phyloP scores from a whole-genome alignment of 2,888 invertebrate species.

The Criorhina ranunculi region DNA sequence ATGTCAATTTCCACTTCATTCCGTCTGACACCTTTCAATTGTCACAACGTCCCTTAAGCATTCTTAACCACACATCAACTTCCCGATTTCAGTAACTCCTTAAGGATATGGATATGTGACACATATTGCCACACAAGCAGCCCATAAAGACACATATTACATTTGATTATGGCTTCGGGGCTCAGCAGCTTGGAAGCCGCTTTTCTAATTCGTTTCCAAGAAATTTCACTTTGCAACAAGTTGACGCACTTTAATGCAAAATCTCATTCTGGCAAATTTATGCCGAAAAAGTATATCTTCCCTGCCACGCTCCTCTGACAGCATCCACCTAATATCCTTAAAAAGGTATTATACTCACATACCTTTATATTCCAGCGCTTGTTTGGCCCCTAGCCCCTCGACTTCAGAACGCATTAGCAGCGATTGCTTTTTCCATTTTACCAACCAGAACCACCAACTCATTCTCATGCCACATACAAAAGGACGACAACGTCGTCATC shows the following conservation, averaged over 20 bases:
- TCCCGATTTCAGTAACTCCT: neutral
- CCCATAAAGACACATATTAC: slow-evolving; percentile 33
- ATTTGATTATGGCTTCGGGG: slow-evolving; percentile 25
- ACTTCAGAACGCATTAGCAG: slow-evolving; percentile 26
- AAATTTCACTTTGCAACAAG: slow-evolving; percentile 49
- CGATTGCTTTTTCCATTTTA: slow-evolving; percentile 24
- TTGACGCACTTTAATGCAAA: slow-evolving; percentile 40
- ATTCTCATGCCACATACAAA: neutral
- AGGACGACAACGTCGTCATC: neutral
- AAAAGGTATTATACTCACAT: slow-evolving; percentile 28
- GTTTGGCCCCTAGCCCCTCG: slow-evolving; percentile 3
- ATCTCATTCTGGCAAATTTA: slow-evolving; percentile 51
- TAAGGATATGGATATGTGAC: slow-evolving; percentile 8
- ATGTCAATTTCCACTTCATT: no score
- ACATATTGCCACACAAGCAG: slow-evolving; percentile 21
- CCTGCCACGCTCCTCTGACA: neutral
- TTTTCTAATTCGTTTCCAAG: neutral
- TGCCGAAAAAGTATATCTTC: slow-evolving; percentile 20
- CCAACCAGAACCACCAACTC: neutral
- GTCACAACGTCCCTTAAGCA: no score
- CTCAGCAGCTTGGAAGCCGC: neutral
- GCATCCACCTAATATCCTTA: slow-evolving; percentile 35
- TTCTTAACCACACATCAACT: neutral
- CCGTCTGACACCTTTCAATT: no score
- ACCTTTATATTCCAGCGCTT: slow-evolving; percentile 39